Percentiles rank a stretch among this genome's conserved stretches.
Conservation (phyloP, 2,888 invertebrate species). For the Chrysina gloriosa region DNA sequence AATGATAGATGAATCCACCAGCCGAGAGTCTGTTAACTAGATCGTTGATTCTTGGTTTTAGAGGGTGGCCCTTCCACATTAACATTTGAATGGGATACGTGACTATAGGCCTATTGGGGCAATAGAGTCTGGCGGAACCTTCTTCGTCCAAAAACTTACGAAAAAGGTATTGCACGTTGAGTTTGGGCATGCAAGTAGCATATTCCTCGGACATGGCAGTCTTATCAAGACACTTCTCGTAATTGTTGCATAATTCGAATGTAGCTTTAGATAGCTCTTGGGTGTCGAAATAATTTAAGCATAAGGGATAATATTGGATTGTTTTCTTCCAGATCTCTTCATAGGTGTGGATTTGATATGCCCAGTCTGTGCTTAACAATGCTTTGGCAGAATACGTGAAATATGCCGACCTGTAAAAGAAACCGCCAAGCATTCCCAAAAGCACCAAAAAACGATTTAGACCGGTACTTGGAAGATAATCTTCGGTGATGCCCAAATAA, state of each 20-base stretch:
- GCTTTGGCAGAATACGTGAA: constrained; percentile 54
- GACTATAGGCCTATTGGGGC: constrained; percentile 54
- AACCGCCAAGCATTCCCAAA: constrained; percentile 51
- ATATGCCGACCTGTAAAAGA: constrained; percentile 53
- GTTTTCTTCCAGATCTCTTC: constrained; percentile 52
- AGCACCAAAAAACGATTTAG: constrained; percentile 50
- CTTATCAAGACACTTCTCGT: constrained; percentile 50
- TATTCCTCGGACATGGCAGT: constrained; percentile 50
- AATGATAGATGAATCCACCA: constrained; percentile 53
- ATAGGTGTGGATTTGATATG: constrained; percentile 52
- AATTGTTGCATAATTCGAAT: constrained; percentile 49
- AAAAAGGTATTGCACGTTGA: constrained; percentile 54
- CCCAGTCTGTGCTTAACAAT: constrained; percentile 51
- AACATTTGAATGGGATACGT: constrained; percentile 58
- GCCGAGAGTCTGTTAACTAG: constrained; percentile 54
- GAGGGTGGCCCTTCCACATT: constrained; percentile 58
- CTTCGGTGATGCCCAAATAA: constrained; percentile 49
- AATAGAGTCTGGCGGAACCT: constrained; percentile 50
- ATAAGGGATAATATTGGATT: constrained; percentile 51
- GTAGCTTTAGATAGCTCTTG: constrained; percentile 34
- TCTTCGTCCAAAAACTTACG: constrained; percentile 51
- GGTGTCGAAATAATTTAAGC: constrained; percentile 49
- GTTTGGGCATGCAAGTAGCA: constrained; percentile 54
- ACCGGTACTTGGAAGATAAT: constrained; percentile 50
- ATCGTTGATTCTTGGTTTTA: constrained; percentile 53